Percentiles rank a stretch among this genome's conserved stretches.
These are phyloP conservation scores for Lacanobia oleracea DNA, from an alignment of 2,888 invertebrate species.

Conservation along the genomic window DNA sequence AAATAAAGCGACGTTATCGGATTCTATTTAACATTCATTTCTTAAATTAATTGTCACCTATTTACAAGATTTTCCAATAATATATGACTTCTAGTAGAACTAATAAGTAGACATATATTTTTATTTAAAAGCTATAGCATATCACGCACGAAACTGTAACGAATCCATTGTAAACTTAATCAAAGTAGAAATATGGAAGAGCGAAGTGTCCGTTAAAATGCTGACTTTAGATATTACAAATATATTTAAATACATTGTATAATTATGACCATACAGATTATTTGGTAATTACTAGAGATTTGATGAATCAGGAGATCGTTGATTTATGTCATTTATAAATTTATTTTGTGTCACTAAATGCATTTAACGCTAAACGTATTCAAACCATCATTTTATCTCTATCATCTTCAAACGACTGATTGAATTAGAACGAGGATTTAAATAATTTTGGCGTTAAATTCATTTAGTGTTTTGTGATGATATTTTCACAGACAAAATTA, in stretches of 20 bases:
- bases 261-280: not conserved
- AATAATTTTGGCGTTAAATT: not conserved
- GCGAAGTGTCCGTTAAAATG: not conserved
- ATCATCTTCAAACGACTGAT: not conserved
- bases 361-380: not conserved
- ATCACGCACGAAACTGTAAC: slow-evolving; percentile 48
- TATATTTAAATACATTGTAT: not conserved
- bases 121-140: slow-evolving; percentile 27
- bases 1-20: slow-evolving; percentile 79
- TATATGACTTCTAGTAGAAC: slow-evolving; percentile 44
- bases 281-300: not conserved
- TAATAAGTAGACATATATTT: slow-evolving; percentile 15
- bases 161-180: slow-evolving; percentile 19
- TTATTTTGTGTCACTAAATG: not conserved
- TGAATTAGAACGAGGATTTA: not conserved
- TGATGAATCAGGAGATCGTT: not conserved
- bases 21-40: slow-evolving; percentile 76
- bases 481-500: not conserved
- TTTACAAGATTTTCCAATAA: slow-evolving; percentile 45
- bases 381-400: not conserved
- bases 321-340: not conserved
- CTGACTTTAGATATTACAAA: not conserved
- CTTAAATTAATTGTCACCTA: slow-evolving; percentile 54
- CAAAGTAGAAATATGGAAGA: not conserved
- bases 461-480: not conserved